These are phyloP conservation scores for Drosophila nigricruria DNA, from an alignment of 2,888 invertebrate genomes.

Conservation along the genomic window DNA sequence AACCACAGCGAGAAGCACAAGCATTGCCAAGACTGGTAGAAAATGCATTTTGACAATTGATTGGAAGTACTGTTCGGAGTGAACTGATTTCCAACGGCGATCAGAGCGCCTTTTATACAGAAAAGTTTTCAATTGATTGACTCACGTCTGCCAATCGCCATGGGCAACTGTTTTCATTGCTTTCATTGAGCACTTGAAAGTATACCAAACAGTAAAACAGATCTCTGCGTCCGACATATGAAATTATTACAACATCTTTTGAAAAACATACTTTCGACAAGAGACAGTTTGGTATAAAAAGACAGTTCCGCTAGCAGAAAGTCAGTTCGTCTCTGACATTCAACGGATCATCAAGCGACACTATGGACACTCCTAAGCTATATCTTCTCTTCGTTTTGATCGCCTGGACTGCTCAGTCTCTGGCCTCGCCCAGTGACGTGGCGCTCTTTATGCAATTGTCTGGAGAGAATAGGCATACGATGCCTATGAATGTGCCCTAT, in stretches of 20 bases:
- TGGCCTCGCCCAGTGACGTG: not conserved
- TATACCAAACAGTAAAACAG: conserved; percentile 21
- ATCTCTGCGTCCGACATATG: not conserved
- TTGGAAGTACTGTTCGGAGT: conserved; percentile 10
- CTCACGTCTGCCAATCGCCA: conserved; percentile 17
- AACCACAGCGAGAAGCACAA: conserved; percentile 6
- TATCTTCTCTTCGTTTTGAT: conserved; percentile 11
- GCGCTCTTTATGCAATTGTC: conserved; percentile 9
- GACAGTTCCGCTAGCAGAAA: not conserved
- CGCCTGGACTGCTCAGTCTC: not conserved
- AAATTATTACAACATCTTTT: not conserved
- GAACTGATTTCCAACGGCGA: conserved; percentile 28
- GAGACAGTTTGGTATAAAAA: no score
- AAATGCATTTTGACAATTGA: conserved; percentile 34
- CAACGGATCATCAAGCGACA: not conserved
- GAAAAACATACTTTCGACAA: conserved; percentile 9
- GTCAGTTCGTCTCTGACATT: conserved; percentile 28
- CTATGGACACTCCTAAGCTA: conserved; percentile 21
- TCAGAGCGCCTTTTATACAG: conserved; percentile 39
- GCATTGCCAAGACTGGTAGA: conserved; percentile 11
- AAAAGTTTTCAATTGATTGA: conserved; percentile 13
- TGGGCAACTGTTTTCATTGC: conserved; percentile 46
- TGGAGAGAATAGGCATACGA: conserved; percentile 1
- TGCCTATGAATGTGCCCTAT: conserved; percentile 41
- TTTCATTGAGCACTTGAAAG: not conserved